phyloP scores from a whole-genome alignment of 2,888 invertebrate species.

The Drosophila cognata region DNA sequence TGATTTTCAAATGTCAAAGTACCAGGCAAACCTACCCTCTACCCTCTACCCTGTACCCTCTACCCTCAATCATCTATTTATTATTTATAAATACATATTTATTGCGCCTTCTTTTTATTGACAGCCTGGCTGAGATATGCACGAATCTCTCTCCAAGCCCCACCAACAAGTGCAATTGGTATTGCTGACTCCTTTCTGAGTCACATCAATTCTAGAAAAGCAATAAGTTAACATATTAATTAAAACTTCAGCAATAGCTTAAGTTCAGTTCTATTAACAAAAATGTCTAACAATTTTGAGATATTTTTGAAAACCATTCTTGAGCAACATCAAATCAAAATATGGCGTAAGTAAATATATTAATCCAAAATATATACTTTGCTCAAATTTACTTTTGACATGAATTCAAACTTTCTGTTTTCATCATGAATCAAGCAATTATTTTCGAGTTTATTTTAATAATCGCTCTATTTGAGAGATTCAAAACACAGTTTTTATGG shows the following conservation, averaged over 20 bases:
- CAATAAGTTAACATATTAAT: neutral
- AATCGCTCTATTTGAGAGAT: constrained; percentile 7
- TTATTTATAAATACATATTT: constrained; percentile 6
- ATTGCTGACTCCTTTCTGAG: neutral
- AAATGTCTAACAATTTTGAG: rapidly evolving
- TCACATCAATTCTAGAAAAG: no score
- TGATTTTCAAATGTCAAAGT: constrained; percentile 76
- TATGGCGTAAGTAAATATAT: no score
- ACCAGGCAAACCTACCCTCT: constrained; percentile 32
- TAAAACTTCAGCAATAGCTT: neutral
- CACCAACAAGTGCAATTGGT: neutral
- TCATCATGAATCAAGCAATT: constrained; percentile 5
- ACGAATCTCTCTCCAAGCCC: neutral
- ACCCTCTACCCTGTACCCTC: no score
- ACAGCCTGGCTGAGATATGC: constrained; percentile 2
- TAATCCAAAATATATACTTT: neutral
- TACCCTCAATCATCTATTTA: no score
- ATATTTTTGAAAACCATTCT: neutral
- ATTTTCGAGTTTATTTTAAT: neutral
- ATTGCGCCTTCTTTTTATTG: constrained; percentile 23
- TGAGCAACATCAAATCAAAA: neutral
- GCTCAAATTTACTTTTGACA: neutral
- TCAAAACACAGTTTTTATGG: neutral
- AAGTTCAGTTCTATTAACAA: neutral
- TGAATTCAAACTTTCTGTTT: no score